These are phyloP conservation scores for Ophioderma brevispina DNA, from an alignment of 35 echinoderm and acorn worm species.

Conservation along the genomic window DNA sequence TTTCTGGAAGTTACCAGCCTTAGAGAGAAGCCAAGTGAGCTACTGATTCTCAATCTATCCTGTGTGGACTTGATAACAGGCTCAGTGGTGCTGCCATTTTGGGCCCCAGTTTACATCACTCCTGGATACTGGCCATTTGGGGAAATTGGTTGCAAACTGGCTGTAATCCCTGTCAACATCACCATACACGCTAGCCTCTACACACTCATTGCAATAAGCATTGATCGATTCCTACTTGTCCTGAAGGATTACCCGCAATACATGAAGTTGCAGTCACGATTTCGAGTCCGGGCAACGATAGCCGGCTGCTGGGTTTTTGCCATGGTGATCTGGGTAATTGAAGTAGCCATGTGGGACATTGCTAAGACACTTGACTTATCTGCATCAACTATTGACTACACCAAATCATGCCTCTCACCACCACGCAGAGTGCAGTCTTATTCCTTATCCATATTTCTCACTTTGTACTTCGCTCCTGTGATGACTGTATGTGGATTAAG, in stretches of 20 bases:
- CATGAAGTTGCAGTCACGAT: not conserved
- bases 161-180: not conserved
- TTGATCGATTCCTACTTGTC: constrained; percentile 24
- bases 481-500: not conserved
- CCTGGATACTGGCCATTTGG: constrained; percentile 29
- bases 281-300: not conserved
- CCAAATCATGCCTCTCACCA: constrained; percentile 18
- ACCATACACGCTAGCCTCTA: not conserved
- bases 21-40: constrained; percentile 22
- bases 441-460: not conserved
- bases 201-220: constrained; percentile 10
- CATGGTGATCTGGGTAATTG: not conserved
- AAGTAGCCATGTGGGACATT: not conserved
- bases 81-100: not conserved
- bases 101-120: constrained; percentile 8
- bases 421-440: not conserved
- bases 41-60: constrained; percentile 25
- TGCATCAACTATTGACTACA: not conserved
- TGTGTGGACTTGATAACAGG: constrained; percentile 18
- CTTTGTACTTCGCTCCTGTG: not conserved
- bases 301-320: constrained; percentile 13
- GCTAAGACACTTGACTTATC: not conserved
- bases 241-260: constrained; percentile 16
- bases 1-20: not conserved
- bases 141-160: not conserved